Base-by-base conservation (phyloP, 1,140 invertebrate genomes). In the Coelopa frigida region DNA sequence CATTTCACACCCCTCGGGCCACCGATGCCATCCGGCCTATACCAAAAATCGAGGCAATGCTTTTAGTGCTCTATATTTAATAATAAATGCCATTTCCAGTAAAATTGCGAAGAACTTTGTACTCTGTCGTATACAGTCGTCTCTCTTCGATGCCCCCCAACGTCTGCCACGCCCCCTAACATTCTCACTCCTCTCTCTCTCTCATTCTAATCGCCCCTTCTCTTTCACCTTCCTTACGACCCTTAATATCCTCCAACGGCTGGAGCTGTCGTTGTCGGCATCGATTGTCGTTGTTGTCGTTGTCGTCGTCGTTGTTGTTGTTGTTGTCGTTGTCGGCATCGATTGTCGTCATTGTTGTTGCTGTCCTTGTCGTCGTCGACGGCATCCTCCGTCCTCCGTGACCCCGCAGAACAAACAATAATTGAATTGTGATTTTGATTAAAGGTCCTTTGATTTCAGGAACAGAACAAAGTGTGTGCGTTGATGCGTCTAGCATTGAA, bases 401-500 rank as follows among this genome's bases (percentile, higher is more conserved):
- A n/a, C n/a, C n/a, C n/a, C n/a, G n/a, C n/a, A n/a, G 32, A 27
- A 29, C 27, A 42, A 42, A 29, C 24, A 27, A 29, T 42, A 42
- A 42, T 42, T 42, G 40, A 42, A 29, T 42, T 42, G 27, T 18
- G 15, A 42, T 42, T 42, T 42, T 29, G 15, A 42, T 42, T 42
- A 29, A 20, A 10, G 40, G n/a, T 29, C 40, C 40, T 42, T 42
- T 42, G 40, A 42, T 42, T 31, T 42, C 15, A 11, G 7, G 21
- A 29, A 42, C 14, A 23, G 15, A n/a, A n/a, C n/a, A n/a, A n/a
- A n/a, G n/a, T n/a, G n/a, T n/a, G n/a, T n/a, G n/a, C n/a, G n/a
- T n/a, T n/a, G n/a, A n/a, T n/a, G n/a, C n/a, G n/a, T n/a, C n/a
- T n/a, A n/a, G n/a, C n/a, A n/a, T n/a, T n/a, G n/a, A n/a, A n/a